Percentiles rank a stretch among this genome's conserved stretches.
These are phyloP conservation scores for Micronycteris hirsuta DNA, from an alignment of 2,113 vertebrate species.

Conservation along the genomic window DNA sequence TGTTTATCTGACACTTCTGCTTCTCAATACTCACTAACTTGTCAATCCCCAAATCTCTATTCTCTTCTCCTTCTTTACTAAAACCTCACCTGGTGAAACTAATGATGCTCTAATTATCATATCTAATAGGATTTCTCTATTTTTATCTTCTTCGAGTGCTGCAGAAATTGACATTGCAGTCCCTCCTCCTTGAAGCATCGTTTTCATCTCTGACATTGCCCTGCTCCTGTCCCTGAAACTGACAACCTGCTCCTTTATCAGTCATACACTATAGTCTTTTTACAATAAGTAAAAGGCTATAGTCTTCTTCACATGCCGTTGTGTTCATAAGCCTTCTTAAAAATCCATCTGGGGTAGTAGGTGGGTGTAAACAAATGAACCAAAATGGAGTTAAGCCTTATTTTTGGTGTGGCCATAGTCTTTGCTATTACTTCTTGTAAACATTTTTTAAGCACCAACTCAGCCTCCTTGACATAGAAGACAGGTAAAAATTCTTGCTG, in stretches of 20 bases:
- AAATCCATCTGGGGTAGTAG: not conserved
- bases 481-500: not conserved
- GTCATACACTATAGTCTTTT: not conserved
- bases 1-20: not conserved
- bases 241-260: not conserved
- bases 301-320: not conserved
- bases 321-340: not conserved
- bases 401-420: not conserved
- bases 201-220: not conserved
- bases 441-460: not conserved
- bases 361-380: not conserved
- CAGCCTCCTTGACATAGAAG: not conserved
- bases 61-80: not conserved
- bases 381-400: not conserved
- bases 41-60: not conserved
- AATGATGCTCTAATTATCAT: not conserved
- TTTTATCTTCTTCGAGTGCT: not conserved
- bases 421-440: slow-evolving; percentile 2
- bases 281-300: not conserved
- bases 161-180: not conserved
- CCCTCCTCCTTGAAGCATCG: not conserved
- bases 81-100: not conserved
- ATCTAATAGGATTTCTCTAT: not conserved
- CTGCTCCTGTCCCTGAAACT: not conserved
- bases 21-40: not conserved